Evolutionary conservation across 2,113 vertebrate genomes (phyloP), one percentile per base, ranked within the genome.

Genomic region (Siniperca knerii): DNA sequence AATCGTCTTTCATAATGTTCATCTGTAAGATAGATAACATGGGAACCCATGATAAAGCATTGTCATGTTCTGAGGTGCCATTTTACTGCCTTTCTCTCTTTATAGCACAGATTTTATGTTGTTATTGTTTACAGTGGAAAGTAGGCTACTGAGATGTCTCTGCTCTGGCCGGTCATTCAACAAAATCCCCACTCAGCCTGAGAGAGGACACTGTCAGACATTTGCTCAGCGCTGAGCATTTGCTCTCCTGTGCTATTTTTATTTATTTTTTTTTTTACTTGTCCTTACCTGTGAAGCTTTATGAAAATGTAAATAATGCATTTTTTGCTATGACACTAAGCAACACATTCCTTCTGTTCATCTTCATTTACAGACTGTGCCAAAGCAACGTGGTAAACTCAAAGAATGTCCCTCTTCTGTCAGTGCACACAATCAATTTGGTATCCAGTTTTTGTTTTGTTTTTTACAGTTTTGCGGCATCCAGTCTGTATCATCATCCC

Each of bases 61-160:
- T 50, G 33, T 62, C 60, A 61, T 11, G 29, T 70, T 72, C 35
- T 29, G 10, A 48, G n/a, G 33, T 44, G 21, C 46, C 55, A 18
- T 74, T 75, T 68, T 6, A 60, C n/a, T 9, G 52, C 42, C 4
- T n/a, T 52, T 65, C 6, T 79, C 50, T 55, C 55, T 69, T 29
- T 25, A 77, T 20, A n/a, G 67, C 54, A n/a, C 37, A 57, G 35
- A 25, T 81, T 68, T 77, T n/a, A 48, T 84, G 55, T 69, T 69
- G 33, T 77, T 52, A 11, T 70, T 77, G 60, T 79, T 85, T 21
- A 66, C 29, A 79, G 57, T 4, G 21, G n/a, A 79, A 18, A 82
- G 42, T 6, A 2, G 16, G n/a, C 64, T 1, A n/a, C 42, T 46
- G 23, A 54, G 75, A 83, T 35, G 13, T 55, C 74, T 52, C 52